Conservation (phyloP, 1,140 invertebrate species). For the Saccostrea glomerata region DNA sequence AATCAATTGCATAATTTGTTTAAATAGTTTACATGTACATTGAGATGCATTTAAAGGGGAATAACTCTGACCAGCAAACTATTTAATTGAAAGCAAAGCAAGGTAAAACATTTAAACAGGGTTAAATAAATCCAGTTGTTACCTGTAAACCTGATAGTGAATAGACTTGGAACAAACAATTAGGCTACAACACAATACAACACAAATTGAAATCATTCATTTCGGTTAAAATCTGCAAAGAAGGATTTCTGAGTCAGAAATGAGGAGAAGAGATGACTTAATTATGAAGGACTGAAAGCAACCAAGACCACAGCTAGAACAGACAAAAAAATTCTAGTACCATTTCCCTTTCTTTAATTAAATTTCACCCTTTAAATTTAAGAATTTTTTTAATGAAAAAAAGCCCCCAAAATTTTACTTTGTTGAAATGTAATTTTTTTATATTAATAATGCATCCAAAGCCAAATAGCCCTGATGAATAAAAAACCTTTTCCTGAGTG, state of each 20-base stretch:
- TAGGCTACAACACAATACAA: constrained; percentile 43
- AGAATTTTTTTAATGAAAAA: too few species aligned
- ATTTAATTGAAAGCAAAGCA: constrained; percentile 33
- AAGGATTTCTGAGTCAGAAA: background rate
- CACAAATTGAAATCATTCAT: constrained; percentile 9
- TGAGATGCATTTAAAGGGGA: constrained; percentile 8
- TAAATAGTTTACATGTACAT: background rate
- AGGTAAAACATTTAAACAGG: constrained; percentile 1
- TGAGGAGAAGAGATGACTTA: background rate
- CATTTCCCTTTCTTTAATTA: too few species aligned
- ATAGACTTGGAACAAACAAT: constrained; percentile 38
- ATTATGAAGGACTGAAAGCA: background rate
- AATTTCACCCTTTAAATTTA: too few species aligned
- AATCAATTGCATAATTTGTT: background rate
- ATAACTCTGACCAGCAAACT: background rate
- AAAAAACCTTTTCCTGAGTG: too few species aligned
- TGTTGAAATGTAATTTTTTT: too few species aligned
- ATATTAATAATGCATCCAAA: too few species aligned
- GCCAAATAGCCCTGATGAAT: too few species aligned
- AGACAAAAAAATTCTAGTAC: too few species aligned
- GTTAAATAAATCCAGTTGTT: background rate
- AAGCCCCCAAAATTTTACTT: too few species aligned
- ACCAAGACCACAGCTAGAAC: too few species aligned
- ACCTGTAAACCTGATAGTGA: constrained; percentile 38
- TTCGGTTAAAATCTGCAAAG: background rate